Percentiles rank a stretch among this genome's conserved stretches.
These are phyloP conservation scores for Colostygia pectinataria DNA, from an alignment of 2,888 invertebrate genomes.

Conservation along the genomic window DNA sequence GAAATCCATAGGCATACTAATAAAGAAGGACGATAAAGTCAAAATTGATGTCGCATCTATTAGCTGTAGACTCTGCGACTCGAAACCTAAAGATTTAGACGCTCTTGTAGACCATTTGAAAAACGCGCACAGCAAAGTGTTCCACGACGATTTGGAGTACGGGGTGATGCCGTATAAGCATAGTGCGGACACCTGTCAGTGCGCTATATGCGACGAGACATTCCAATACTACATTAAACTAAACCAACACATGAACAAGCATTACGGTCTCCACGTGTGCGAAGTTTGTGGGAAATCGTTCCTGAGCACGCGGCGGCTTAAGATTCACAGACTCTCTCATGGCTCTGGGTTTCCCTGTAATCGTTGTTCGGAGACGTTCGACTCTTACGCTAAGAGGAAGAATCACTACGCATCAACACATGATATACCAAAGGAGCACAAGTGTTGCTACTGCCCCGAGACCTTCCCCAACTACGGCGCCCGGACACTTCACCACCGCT, in stretches of 20 bases:
- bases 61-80: slow-evolving; percentile 53
- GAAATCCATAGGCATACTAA: slow-evolving; percentile 61
- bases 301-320: slow-evolving; percentile 59
- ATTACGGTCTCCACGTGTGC: slow-evolving; percentile 66
- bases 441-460: slow-evolving; percentile 62
- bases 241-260: slow-evolving; percentile 74
- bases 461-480: slow-evolving; percentile 57
- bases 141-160: slow-evolving; percentile 51
- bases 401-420: slow-evolving; percentile 59
- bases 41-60: slow-evolving; percentile 65
- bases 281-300: slow-evolving; percentile 72
- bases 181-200: slow-evolving; percentile 47
- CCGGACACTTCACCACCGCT: slow-evolving; percentile 58
- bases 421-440: slow-evolving; percentile 51
- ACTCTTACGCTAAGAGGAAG: slow-evolving; percentile 53
- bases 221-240: slow-evolving; percentile 70
- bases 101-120: slow-evolving; percentile 56
- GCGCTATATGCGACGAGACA: slow-evolving; percentile 58
- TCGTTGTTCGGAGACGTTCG: slow-evolving; percentile 55
- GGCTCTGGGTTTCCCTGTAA: slow-evolving; percentile 59
- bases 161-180: slow-evolving; percentile 68
- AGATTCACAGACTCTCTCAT: slow-evolving; percentile 61
- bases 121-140: slow-evolving; percentile 44
- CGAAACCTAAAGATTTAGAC: slow-evolving; percentile 41
- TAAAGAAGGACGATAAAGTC: slow-evolving; percentile 68